A percentile compares a stretch with the other conserved stretches of the same genome.
Evolutionary conservation across 2,797 vertebrate genomes (phyloP).

Genomic region (Euphonia xanthogaster): DNA sequence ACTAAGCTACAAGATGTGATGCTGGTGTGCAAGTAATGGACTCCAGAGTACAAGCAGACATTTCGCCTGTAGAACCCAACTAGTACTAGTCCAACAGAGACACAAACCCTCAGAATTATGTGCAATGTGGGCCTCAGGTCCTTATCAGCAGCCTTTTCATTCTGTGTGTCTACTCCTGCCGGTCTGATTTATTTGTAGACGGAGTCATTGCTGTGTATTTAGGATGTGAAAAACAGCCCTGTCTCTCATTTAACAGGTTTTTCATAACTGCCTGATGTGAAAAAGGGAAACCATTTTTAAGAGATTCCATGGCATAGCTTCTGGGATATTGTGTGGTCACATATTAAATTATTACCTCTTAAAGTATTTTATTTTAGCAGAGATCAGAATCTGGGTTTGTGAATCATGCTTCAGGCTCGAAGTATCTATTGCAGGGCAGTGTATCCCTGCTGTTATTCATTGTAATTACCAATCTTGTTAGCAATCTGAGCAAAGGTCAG

Average conservation of each 20-base stretch:
- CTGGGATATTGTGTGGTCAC: neutral
- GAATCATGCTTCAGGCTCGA: neutral
- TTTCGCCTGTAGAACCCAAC: neutral
- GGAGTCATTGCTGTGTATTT: neutral
- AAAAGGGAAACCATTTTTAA: neutral
- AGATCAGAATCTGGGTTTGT: neutral
- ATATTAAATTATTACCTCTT: neutral
- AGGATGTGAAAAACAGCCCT: neutral
- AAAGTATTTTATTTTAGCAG: neutral
- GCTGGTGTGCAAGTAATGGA: neutral
- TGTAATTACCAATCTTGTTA: neutral
- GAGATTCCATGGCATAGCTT: neutral
- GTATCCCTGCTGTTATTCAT: neutral
- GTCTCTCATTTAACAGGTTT: neutral
- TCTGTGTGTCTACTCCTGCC: accelerated
- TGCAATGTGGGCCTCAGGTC: neutral
- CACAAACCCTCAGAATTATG: neutral
- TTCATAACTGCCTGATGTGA: neutral
- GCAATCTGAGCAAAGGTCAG: neutral
- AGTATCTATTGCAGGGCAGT: neutral
- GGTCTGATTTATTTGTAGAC: neutral
- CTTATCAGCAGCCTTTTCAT: neutral
- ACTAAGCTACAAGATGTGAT: neutral
- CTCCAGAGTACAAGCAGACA: neutral
- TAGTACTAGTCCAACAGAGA: neutral